These are phyloP conservation scores for Poeciliopsis turrubarensis DNA, from an alignment of 2,113 vertebrate species.

Conservation along the genomic window DNA sequence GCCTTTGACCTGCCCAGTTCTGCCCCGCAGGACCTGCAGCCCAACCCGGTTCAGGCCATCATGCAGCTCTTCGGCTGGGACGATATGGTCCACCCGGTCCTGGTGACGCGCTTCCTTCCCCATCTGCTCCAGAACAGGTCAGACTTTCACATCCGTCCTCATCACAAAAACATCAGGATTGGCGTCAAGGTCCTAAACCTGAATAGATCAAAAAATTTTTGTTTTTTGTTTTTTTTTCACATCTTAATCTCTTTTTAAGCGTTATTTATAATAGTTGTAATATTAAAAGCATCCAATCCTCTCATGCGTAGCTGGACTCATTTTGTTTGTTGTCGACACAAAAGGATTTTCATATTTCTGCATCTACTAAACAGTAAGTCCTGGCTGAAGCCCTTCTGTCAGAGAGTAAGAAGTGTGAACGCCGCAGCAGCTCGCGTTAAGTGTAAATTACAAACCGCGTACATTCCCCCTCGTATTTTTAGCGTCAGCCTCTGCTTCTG, in stretches of 20 bases:
- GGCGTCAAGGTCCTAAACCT: neutral
- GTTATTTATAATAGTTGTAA: neutral
- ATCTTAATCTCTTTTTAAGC: neutral
- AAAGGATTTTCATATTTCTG: neutral
- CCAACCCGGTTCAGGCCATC: slow-evolving; percentile 86
- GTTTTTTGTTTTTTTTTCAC: neutral
- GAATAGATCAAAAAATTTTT: neutral
- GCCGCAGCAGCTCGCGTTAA: no score
- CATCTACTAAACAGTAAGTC: no score
- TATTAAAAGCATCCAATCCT: neutral
- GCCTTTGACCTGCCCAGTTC: slow-evolving; percentile 89
- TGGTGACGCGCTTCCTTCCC: slow-evolving; percentile 91
- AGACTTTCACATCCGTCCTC: neutral
- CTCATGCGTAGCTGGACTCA: neutral
- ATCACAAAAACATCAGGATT: neutral
- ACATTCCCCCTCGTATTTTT: neutral
- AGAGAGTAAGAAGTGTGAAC: no score
- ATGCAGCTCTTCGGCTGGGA: slow-evolving; percentile 96
- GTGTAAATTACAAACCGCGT: no score
- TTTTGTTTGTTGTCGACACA: neutral
- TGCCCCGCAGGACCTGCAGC: slow-evolving; percentile 91
- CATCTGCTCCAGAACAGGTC: slow-evolving; percentile 93
- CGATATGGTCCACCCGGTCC: slow-evolving; percentile 90
- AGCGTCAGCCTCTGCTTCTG: neutral
- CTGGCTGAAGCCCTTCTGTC: no score